phyloP scores from a whole-genome alignment of 1,140 invertebrate species.

The Caerostris extrusa region DNA sequence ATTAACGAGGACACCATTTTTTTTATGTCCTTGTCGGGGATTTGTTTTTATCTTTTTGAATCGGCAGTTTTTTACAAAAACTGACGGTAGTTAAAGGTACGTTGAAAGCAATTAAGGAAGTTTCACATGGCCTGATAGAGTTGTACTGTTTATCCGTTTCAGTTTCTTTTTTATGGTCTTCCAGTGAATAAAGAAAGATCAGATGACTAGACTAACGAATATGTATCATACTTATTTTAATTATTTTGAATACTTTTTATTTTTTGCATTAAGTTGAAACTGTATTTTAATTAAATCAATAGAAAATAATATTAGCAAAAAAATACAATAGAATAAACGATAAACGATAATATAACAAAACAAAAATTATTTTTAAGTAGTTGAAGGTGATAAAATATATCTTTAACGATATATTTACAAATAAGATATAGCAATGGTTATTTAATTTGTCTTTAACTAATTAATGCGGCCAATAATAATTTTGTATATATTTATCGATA shows the following conservation, averaged over 20 bases:
- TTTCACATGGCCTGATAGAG: background rate
- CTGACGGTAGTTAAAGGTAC: background rate
- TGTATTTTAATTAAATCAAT: background rate
- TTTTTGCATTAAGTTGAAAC: background rate
- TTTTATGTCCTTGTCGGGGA: background rate
- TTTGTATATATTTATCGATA: too few relatives aligned
- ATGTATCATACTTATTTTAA: background rate
- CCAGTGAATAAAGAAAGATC: background rate
- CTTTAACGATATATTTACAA: too few relatives aligned
- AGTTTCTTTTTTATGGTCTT: background rate
- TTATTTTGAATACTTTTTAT: background rate
- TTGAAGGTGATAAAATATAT: too few relatives aligned
- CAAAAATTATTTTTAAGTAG: too few relatives aligned
- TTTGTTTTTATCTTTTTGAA: background rate
- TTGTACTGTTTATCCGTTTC: slow-evolving; percentile 13
- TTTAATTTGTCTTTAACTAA: too few relatives aligned
- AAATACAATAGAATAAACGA: background rate
- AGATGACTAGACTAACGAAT: background rate
- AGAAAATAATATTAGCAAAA: background rate
- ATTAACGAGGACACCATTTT: background rate
- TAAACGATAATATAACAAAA: too few relatives aligned
- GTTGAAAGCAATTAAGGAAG: background rate
- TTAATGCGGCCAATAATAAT: too few relatives aligned
- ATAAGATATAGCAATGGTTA: too few relatives aligned
- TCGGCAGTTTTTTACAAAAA: background rate